Percentiles rank a stretch among this genome's conserved stretches.
phyloP scores from a whole-genome alignment of 1,140 invertebrate genomes.

The Thaumetopoea pityocampa region DNA sequence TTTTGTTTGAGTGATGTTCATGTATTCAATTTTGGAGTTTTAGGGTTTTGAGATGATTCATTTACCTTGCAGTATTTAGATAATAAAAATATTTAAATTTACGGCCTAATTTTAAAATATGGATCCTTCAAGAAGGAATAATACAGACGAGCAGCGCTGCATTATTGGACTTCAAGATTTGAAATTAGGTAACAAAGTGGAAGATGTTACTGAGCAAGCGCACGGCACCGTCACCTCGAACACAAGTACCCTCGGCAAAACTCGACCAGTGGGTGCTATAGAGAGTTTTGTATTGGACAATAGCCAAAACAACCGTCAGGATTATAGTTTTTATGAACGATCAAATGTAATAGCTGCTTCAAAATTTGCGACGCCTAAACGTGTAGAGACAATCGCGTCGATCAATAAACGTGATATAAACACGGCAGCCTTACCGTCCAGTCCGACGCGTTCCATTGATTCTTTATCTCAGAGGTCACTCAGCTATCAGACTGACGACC shows the following conservation, averaged over 20 bases:
- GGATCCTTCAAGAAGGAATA: conserved; percentile 66
- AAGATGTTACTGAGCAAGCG: conserved; percentile 70
- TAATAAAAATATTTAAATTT: conserved; percentile 10
- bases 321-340: conserved; percentile 72
- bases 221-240: conserved; percentile 55
- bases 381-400: conserved; percentile 79
- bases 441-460: conserved; percentile 75
- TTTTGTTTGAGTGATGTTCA: conserved; percentile 35
- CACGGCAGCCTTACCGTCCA: conserved; percentile 51
- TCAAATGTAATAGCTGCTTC: conserved; percentile 80
- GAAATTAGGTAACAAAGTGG: conserved; percentile 71
- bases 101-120: conserved; percentile 25
- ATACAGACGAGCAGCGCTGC: conserved; percentile 63
- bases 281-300: conserved; percentile 71
- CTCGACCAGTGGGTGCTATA: conserved; percentile 66
- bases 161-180: conserved; percentile 70
- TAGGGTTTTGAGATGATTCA: conserved; percentile 33
- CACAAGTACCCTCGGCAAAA: conserved; percentile 48
- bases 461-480: conserved; percentile 79
- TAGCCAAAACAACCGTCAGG: conserved; percentile 53
- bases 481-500: conserved; percentile 77
- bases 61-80: conserved; percentile 20
- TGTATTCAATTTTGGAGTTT: conserved; percentile 9
- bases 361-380: conserved; percentile 85
- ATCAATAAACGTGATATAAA: conserved; percentile 73